Conservation (phyloP, 2,113 vertebrate species). For the Macaca nemestrina region DNA sequence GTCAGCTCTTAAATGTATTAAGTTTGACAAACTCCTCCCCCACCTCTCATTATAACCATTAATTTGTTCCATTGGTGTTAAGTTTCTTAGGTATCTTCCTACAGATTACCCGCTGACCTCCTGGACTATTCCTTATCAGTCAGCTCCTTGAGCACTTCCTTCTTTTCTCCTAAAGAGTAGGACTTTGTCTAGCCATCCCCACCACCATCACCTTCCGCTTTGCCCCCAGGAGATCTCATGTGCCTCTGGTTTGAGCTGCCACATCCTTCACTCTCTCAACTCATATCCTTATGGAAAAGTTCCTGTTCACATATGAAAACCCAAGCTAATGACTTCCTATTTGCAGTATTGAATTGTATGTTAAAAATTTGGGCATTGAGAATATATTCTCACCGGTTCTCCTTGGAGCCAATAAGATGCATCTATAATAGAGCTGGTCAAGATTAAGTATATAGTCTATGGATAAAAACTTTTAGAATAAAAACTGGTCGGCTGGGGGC, state of each 20-base stretch:
- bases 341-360: not conserved
- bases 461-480: conserved; percentile 42
- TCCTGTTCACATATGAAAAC: not conserved
- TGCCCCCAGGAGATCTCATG: not conserved
- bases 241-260: not conserved
- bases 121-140: not conserved
- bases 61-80: not conserved
- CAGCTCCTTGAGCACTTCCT: not conserved
- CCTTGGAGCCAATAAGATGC: not conserved
- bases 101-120: not conserved
- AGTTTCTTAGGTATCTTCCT: not conserved
- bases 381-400: not conserved
- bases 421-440: not conserved
- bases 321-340: not conserved
- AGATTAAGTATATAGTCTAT: not conserved
- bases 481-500: not conserved
- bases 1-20: conserved; percentile 16
- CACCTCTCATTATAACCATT: conserved; percentile 33
- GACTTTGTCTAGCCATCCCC: not conserved
- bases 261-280: not conserved
- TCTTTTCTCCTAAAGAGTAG: not conserved
- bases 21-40: conserved; percentile 24
- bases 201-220: not conserved
- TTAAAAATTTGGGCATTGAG: not conserved
- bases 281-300: not conserved